Conservation (phyloP, 2,888 invertebrate species). For the Brachyptera risi region DNA sequence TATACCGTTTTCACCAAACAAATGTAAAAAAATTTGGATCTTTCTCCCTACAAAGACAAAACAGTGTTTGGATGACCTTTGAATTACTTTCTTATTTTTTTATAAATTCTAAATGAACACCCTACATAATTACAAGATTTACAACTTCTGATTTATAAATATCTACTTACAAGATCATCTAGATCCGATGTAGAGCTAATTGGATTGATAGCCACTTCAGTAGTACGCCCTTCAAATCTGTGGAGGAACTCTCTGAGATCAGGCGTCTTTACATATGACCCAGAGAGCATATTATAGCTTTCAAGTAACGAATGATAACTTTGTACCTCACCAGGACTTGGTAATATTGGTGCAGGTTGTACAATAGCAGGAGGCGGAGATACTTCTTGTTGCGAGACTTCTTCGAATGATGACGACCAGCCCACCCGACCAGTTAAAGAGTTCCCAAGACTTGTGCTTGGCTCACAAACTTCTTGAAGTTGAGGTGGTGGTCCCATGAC, state of each 20-base stretch:
- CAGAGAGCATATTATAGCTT: conserved; percentile 52
- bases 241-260: conserved; percentile 62
- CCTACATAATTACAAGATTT: too few species aligned
- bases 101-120: too few species aligned
- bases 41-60: too few species aligned
- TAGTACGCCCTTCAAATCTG: conserved; percentile 40
- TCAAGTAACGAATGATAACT: conserved; percentile 58
- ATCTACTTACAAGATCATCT: conserved; percentile 33
- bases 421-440: conserved; percentile 61
- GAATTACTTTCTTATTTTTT: too few species aligned
- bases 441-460: conserved; percentile 52
- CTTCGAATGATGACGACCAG: conserved; percentile 58
- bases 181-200: conserved; percentile 13
- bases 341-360: conserved; percentile 11
- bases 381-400: conserved; percentile 45
- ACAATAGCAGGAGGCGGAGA: not conserved
- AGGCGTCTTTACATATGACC: conserved; percentile 47
- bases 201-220: conserved; percentile 9
- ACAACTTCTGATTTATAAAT: too few species aligned
- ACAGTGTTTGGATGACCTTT: too few species aligned
- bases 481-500: conserved; percentile 1
- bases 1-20: too few species aligned
- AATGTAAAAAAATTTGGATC: too few species aligned
- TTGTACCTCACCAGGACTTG: conserved; percentile 44
- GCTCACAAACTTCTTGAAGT: not conserved